Percentiles rank a stretch among this genome's conserved stretches.
phyloP scores from a whole-genome alignment of 1,140 invertebrate genomes.

The Calliphora vicina region DNA sequence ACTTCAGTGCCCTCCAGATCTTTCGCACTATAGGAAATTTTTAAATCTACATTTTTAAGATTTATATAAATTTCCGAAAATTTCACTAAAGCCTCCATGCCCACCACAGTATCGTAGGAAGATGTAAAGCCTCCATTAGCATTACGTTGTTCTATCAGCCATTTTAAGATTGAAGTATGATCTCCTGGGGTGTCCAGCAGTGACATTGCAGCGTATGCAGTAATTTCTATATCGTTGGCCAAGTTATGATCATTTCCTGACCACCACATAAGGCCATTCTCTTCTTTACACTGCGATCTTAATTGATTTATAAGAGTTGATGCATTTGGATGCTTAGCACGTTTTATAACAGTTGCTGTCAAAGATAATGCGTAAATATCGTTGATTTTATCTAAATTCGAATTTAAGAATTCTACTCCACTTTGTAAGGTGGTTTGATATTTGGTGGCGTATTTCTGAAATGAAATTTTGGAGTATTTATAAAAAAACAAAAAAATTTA shows the following conservation, averaged over 20 bases:
- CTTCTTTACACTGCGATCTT: constrained; percentile 40
- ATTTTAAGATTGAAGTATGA: constrained; percentile 68
- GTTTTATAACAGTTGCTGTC: constrained; percentile 77
- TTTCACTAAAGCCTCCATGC: constrained; percentile 69
- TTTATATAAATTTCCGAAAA: constrained; percentile 63
- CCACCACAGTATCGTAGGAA: constrained; percentile 73
- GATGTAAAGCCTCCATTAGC: constrained; percentile 77
- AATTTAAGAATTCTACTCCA: constrained; percentile 81
- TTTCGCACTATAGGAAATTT: constrained; percentile 50
- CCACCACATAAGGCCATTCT: constrained; percentile 56
- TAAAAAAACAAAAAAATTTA: too few relatives aligned
- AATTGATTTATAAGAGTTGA: constrained; percentile 50
- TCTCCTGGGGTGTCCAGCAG: constrained; percentile 70
- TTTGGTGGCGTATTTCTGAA: constrained; percentile 60
- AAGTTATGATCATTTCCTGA: constrained; percentile 62
- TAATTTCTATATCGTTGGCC: constrained; percentile 79
- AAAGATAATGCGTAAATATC: constrained; percentile 83
- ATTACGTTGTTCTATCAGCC: constrained; percentile 77
- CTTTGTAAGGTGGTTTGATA: constrained; percentile 75
- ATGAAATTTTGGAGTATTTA: too few relatives aligned
- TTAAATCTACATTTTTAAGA: constrained; percentile 47
- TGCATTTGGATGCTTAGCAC: constrained; percentile 71
- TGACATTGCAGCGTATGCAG: constrained; percentile 76
- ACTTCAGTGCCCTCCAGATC: constrained; percentile 39
- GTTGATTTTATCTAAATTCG: constrained; percentile 72